A percentile compares a stretch with the other conserved stretches of the same genome.
These are phyloP conservation scores for Drosophila fulvimacula DNA, from an alignment of 2,888 invertebrate species.

Conservation along the genomic window DNA sequence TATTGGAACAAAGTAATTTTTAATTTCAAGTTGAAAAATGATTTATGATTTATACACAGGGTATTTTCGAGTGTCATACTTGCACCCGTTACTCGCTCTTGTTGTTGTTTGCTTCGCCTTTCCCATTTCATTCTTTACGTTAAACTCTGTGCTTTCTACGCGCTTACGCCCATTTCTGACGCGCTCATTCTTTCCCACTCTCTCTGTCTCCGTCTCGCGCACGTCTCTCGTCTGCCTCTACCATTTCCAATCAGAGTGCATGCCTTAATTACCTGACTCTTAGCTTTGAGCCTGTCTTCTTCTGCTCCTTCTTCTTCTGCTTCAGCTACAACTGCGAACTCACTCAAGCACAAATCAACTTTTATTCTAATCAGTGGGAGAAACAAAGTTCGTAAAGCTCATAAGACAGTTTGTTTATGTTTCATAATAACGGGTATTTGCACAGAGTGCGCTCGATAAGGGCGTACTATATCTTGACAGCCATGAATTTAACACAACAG, in stretches of 20 bases:
- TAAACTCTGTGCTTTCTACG: conserved; percentile 45
- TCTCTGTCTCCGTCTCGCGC: background rate
- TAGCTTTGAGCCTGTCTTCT: conserved; percentile 55
- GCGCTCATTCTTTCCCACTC: conserved; percentile 4
- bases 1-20: no score
- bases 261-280: conserved; percentile 38
- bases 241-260: conserved; percentile 30
- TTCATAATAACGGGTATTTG: conserved; percentile 62
- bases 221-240: background rate
- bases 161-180: conserved; percentile 34
- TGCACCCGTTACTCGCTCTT: conserved; percentile 11
- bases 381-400: conserved; percentile 41
- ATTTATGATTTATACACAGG: background rate
- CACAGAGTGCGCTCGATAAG: conserved; percentile 44
- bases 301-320: background rate
- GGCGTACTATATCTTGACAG: conserved; percentile 62
- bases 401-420: conserved; percentile 64
- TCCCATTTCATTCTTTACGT: conserved; percentile 33
- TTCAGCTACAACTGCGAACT: background rate
- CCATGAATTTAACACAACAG: conserved; percentile 22
- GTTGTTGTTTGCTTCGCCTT: conserved; percentile 41
- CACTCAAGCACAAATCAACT: conserved; percentile 14
- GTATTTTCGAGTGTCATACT: background rate
- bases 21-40: no score
- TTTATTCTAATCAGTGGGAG: conserved; percentile 38